Conservation (phyloP, 1,140 invertebrate genomes). For the Drosophila lini region DNA sequence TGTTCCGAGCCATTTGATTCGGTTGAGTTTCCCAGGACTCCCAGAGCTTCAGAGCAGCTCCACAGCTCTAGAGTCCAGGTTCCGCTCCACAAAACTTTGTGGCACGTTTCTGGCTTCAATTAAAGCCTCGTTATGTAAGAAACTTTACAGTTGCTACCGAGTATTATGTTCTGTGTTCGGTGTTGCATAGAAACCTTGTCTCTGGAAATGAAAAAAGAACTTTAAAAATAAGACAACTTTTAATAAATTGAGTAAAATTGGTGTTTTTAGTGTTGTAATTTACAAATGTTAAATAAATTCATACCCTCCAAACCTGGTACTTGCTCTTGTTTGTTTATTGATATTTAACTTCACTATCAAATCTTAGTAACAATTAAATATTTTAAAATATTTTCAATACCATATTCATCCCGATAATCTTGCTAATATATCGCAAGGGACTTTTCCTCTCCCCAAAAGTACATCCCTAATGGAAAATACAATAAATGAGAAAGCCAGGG, state of each 20-base stretch:
- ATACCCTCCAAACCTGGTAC: too few species aligned
- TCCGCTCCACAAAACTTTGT: slow-evolving; percentile 16
- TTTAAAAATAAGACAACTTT: not conserved
- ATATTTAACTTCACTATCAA: too few species aligned
- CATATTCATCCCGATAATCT: not conserved
- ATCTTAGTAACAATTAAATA: not conserved
- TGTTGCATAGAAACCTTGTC: not conserved
- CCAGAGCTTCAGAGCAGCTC: not conserved
- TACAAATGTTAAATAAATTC: too few species aligned
- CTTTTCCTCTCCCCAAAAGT: not conserved
- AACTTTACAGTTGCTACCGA: slow-evolving; percentile 49
- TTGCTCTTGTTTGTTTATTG: too few species aligned
- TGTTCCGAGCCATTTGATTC: slow-evolving; percentile 16
- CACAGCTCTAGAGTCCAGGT: not conserved
- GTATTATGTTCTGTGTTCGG: slow-evolving; percentile 2
- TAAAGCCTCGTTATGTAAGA: slow-evolving; percentile 68
- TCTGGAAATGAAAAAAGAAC: not conserved
- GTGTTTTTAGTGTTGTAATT: too few species aligned
- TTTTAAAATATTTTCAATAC: not conserved
- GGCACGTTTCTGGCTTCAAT: slow-evolving; percentile 64
- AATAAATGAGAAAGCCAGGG: slow-evolving; percentile 53
- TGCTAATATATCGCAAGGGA: not conserved
- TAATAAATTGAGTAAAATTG: not conserved
- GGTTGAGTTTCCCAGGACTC: slow-evolving; percentile 5
- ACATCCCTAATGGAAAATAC: slow-evolving; percentile 55